Evolutionary conservation across 2,888 invertebrate genomes (phyloP).

Genomic region (Andrena trimmerana): DNA sequence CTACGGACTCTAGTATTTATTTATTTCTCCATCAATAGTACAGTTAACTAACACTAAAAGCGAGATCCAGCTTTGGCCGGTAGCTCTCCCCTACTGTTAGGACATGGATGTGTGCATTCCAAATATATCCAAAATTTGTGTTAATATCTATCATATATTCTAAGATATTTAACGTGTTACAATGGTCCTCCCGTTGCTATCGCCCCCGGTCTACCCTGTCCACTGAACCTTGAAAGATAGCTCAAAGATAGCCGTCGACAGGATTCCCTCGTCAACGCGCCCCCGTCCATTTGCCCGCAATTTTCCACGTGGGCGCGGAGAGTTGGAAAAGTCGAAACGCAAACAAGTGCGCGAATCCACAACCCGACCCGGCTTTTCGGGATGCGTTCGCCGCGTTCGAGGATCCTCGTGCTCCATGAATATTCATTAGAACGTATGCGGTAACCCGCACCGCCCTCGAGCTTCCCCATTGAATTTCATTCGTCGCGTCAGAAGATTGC

Average conservation of each 20-base stretch:
- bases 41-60: too few relatives aligned
- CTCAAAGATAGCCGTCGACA: not conserved
- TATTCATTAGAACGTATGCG: conserved; percentile 55
- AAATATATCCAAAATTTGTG: too few relatives aligned
- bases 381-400: conserved; percentile 11
- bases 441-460: not conserved
- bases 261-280: not conserved
- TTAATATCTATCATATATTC: too few relatives aligned
- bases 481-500: not conserved
- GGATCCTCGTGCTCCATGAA: conserved; percentile 35
- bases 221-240: not conserved
- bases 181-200: too few relatives aligned
- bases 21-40: too few relatives aligned
- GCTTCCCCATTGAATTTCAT: conserved; percentile 11
- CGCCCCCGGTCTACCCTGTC: too few relatives aligned
- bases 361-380: not conserved
- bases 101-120: too few relatives aligned
- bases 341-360: conserved; percentile 27
- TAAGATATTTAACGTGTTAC: too few relatives aligned
- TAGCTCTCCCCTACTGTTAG: too few relatives aligned
- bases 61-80: too few relatives aligned
- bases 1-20: too few relatives aligned
- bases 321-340: conserved; percentile 12
- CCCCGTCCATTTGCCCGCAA: not conserved
- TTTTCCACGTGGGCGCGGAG: not conserved